Evolutionary conservation across 2,888 invertebrate species (phyloP).

Genomic region (Macroteleia sp.): DNA sequence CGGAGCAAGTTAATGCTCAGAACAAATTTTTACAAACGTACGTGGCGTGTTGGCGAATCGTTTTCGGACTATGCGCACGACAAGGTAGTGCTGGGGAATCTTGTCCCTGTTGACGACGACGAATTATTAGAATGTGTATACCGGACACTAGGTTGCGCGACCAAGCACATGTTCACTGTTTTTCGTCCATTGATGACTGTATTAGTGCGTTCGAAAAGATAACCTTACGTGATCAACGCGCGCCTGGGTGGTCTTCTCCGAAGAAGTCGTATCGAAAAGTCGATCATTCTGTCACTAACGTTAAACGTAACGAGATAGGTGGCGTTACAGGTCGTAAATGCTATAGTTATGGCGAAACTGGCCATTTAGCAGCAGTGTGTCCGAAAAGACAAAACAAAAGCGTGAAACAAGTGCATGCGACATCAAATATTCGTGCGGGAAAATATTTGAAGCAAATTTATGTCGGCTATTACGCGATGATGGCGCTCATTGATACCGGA

Average conservation of each 20-base stretch:
- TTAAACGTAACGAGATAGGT: too few species aligned
- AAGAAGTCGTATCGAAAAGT: too few species aligned
- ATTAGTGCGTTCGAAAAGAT: constrained; percentile 54
- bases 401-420: too few species aligned
- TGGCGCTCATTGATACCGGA: too few species aligned
- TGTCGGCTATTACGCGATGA: too few species aligned
- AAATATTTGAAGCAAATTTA: too few species aligned
- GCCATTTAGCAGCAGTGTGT: constrained; percentile 19
- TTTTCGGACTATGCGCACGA: too few species aligned
- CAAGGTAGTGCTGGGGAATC: constrained; percentile 47
- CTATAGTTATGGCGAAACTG: constrained; percentile 16
- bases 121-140: constrained; percentile 61
- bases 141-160: constrained; percentile 39
- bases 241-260: background rate
- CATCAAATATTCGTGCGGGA: too few species aligned
- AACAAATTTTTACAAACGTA: too few species aligned
- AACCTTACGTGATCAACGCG: background rate
- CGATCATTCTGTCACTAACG: too few species aligned
- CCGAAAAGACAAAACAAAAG: background rate
- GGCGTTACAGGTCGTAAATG: constrained; percentile 12
- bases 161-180: constrained; percentile 57
- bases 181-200: constrained; percentile 16
- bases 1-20: too few species aligned
- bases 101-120: constrained; percentile 49
- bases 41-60: too few species aligned